These are phyloP conservation scores for Thalassarche chlororhynchos DNA, from an alignment of 2,113 vertebrate species.

Conservation along the genomic window DNA sequence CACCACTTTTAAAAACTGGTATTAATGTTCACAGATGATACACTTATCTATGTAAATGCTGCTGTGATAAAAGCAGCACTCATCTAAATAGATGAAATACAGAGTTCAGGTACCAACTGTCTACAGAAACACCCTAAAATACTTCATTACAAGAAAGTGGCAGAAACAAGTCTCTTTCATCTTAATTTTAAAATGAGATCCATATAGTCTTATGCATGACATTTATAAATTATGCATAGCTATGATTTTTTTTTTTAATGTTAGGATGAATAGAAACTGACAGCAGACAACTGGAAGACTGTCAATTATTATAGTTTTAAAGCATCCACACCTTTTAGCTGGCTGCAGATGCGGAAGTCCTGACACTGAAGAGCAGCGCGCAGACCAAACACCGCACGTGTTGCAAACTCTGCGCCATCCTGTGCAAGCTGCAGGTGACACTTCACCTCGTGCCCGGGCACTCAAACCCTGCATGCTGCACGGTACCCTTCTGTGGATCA, in stretches of 20 bases:
- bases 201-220: not conserved
- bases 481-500: not conserved
- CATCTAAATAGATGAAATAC: not conserved
- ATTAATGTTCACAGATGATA: fast-evolving
- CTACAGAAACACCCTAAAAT: not conserved
- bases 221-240: constrained; percentile 37
- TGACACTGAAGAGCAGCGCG: not conserved
- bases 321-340: not conserved
- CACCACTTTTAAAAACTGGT: not conserved
- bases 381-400: not conserved
- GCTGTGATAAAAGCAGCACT: not conserved
- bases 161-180: not conserved
- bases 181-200: constrained; percentile 5
- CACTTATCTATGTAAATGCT: not conserved
- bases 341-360: not conserved
- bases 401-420: not conserved
- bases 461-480: too few relatives aligned
- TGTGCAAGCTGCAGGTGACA: not conserved
- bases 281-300: constrained; percentile 20
- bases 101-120: not conserved
- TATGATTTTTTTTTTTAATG: not conserved
- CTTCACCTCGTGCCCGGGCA: too few relatives aligned
- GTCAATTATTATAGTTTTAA: not conserved
- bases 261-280: constrained; percentile 1
- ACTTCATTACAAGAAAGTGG: not conserved